These are phyloP conservation scores for Xenentodon cancila DNA, from an alignment of 2,797 vertebrate genomes.

Conservation along the genomic window DNA sequence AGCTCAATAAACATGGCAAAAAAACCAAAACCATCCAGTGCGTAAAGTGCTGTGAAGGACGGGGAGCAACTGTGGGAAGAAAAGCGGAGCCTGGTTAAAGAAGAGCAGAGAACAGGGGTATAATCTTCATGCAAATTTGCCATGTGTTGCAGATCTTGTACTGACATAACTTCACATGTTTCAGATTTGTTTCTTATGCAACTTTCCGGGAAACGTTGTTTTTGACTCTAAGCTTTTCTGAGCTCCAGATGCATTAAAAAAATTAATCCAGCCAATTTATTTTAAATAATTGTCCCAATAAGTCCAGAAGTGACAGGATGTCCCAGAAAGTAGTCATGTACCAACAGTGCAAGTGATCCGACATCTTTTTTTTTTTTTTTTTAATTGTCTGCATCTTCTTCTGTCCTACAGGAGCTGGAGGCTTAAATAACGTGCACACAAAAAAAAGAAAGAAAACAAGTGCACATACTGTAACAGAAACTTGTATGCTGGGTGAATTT, in stretches of 20 bases:
- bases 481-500: too few species aligned
- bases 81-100: slow-evolving; percentile 12
- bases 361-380: too few species aligned
- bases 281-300: slow-evolving; percentile 3
- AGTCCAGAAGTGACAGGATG: background rate
- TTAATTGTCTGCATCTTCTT: too few species aligned
- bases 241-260: slow-evolving; percentile 17
- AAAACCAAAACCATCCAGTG: slow-evolving; percentile 15
- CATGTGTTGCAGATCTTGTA: slow-evolving; percentile 71
- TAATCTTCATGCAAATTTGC: slow-evolving; percentile 66
- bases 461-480: too few species aligned
- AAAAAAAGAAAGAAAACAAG: too few species aligned
- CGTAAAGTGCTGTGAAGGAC: slow-evolving; percentile 18
- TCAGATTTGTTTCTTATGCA: slow-evolving; percentile 56
- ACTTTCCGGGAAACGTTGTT: slow-evolving; percentile 39
- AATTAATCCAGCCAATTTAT: slow-evolving; percentile 6
- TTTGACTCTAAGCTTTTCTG: slow-evolving; percentile 9
- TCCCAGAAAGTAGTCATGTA: background rate
- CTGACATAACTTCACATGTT: slow-evolving; percentile 59
- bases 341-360: too few species aligned
- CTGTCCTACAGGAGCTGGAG: too few species aligned
- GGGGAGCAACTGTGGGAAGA: slow-evolving; percentile 1
- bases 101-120: slow-evolving; percentile 36
- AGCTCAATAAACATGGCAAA: slow-evolving; percentile 60
- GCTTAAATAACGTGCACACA: too few species aligned